Conservation (phyloP, 1,140 invertebrate species). For the Drosophila pseudoananassae region DNA sequence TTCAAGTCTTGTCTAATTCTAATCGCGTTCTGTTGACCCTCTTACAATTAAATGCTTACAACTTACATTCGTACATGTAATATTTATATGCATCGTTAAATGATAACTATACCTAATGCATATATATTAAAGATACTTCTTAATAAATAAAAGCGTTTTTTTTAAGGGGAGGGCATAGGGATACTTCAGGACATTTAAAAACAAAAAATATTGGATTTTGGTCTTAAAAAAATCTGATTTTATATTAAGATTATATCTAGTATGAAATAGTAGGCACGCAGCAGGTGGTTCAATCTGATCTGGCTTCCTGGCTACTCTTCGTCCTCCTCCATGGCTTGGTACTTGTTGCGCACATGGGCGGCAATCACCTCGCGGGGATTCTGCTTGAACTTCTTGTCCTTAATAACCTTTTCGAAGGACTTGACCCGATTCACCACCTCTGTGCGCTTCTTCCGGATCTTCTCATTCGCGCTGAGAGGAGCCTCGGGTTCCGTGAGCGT, state of each 20-base stretch:
- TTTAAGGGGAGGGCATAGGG: neutral
- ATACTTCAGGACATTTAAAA: neutral
- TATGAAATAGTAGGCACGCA: neutral
- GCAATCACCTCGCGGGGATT: conserved; percentile 70
- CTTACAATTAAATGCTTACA: conserved; percentile 63
- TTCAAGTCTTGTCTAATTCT: conserved; percentile 49
- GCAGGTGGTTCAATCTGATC: neutral
- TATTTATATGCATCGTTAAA: conserved; percentile 77
- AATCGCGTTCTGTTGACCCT: conserved; percentile 60
- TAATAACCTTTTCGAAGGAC: conserved; percentile 67
- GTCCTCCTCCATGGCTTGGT: conserved; percentile 53
- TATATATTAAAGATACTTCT: conserved; percentile 75
- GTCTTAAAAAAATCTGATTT: neutral
- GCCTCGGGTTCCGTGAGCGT: conserved; percentile 32
- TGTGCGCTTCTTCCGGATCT: conserved; percentile 66
- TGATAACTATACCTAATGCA: conserved; percentile 71
- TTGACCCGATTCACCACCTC: conserved; percentile 56
- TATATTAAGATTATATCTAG: neutral
- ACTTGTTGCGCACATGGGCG: conserved; percentile 63
- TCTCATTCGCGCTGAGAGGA: conserved; percentile 61
- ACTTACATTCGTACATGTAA: conserved; percentile 75
- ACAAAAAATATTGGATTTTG: neutral
- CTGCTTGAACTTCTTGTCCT: conserved; percentile 70
- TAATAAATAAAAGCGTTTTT: conserved; percentile 57
- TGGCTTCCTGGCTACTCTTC: conserved; percentile 16